These are phyloP conservation scores for Pristionchus japonicus DNA, from an alignment of 2,888 invertebrate genomes.

Conservation along the genomic window DNA sequence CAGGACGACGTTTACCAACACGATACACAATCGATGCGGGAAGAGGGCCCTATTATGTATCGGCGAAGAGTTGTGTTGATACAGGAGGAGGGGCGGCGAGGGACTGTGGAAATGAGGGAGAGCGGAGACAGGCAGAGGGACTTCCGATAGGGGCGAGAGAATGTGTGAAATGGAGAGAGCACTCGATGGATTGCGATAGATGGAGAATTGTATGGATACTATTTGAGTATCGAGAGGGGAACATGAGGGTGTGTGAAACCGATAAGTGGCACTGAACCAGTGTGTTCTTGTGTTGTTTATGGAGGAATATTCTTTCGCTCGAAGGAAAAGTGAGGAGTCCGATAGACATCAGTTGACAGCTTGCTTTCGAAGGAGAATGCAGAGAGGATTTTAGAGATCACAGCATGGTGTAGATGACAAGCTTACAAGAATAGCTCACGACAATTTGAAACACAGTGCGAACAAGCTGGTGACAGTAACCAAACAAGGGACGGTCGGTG, in stretches of 20 bases:
- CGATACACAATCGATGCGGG: constrained; percentile 19
- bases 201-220: constrained; percentile 28
- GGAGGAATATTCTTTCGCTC: too few relatives aligned
- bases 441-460: too few relatives aligned
- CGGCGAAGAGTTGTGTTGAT: constrained; percentile 26
- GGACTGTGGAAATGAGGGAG: neutral
- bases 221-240: constrained; percentile 25
- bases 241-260: neutral
- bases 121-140: neutral
- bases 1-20: constrained; percentile 25
- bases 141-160: constrained; percentile 29
- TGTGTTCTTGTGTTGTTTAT: too few relatives aligned
- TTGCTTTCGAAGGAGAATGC: too few relatives aligned
- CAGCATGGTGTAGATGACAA: too few relatives aligned
- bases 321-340: neutral
- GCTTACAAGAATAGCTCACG: too few relatives aligned
- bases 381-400: neutral
- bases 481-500: too few relatives aligned
- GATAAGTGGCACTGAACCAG: neutral
- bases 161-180: neutral
- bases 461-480: neutral
- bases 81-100: constrained; percentile 29
- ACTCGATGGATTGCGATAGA: neutral
- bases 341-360: constrained; percentile 6
- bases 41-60: constrained; percentile 38